Evolutionary conservation across 1,140 invertebrate species (phyloP).

Genomic region (Papilio aristodemus): DNA sequence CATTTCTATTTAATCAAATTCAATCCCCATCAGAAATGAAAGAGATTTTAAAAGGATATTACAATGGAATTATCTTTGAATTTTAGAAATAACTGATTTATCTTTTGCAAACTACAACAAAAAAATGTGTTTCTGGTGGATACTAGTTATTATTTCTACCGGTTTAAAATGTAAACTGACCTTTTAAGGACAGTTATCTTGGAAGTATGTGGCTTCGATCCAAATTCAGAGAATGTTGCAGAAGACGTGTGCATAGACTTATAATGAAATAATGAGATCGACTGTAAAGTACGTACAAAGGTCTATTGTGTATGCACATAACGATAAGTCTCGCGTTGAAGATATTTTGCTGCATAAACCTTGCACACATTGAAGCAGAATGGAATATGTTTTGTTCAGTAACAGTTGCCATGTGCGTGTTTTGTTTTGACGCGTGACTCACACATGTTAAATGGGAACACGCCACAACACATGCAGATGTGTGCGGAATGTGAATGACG

Average conservation of each 20-base stretch:
- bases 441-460: constrained; percentile 30
- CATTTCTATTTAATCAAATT: not conserved
- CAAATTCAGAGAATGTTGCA: too few species aligned
- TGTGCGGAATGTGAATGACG: constrained; percentile 49
- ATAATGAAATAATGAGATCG: not conserved
- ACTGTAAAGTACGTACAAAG: not conserved
- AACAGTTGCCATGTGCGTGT: constrained; percentile 40
- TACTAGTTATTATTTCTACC: too few species aligned
- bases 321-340: constrained; percentile 1
- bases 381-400: not conserved
- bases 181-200: too few species aligned
- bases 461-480: constrained; percentile 35
- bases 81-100: not conserved
- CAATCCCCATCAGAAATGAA: too few species aligned
- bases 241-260: too few species aligned
- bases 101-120: too few species aligned
- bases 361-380: constrained; percentile 8
- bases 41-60: too few species aligned
- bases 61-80: too few species aligned
- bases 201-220: too few species aligned
- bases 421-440: constrained; percentile 53
- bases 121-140: too few species aligned
- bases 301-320: not conserved
- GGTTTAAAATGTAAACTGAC: too few species aligned
- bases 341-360: constrained; percentile 13